Evolutionary conservation across 2,888 invertebrate genomes (phyloP), one percentile per base, ranked within the genome.

Genomic region (Parnassius apollo): DNA sequence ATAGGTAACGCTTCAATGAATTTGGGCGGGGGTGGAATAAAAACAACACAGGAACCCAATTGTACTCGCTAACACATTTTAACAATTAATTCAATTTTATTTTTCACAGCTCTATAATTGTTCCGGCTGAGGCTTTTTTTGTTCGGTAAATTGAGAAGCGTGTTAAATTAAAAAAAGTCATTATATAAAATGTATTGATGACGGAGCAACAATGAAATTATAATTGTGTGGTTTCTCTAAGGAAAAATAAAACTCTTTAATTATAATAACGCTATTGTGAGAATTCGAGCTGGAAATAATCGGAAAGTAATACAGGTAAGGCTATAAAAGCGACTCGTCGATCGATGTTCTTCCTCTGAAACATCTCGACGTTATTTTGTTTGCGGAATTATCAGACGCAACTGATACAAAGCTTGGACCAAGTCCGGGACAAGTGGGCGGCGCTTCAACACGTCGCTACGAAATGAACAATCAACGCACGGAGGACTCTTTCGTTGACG

Each of bases 1-100:
- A 64, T 64, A 57, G 63, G 59, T 57, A 54, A 49, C 45, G 60
- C 64, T 50, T 57, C 60, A 64, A 64, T 64, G 64, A 64, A 60
- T 53, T 52, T 25, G 42, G 52, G 52, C 46, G 56, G 63, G 60
- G 53, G 56, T 18, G 13, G 49, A 42, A 57, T 45, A 56, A 60
- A 59, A 57, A 52, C 60, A 55, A 57, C 57, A 25, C 56, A 48
- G 63, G 58, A 61, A 65, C 57, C 62, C 64, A 64, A 66, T 66
- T 66, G 64, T 68, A 61, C 59, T 61, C 65, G 50, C 59, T 63
- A 61, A 62, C 58, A 62, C 54, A 58, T 64, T 62, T 54, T 56
- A 59, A 58, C 56, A 55, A 54, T 56, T 61, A 57, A 61, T 61
- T 57, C 56, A 61, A 42, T 61, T 57, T 56, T 42, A 56, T 61